A percentile compares a stretch with the other conserved stretches of the same genome.
These are phyloP conservation scores for Tipula vernalis DNA, from an alignment of 2,888 invertebrate species.

Conservation along the genomic window DNA sequence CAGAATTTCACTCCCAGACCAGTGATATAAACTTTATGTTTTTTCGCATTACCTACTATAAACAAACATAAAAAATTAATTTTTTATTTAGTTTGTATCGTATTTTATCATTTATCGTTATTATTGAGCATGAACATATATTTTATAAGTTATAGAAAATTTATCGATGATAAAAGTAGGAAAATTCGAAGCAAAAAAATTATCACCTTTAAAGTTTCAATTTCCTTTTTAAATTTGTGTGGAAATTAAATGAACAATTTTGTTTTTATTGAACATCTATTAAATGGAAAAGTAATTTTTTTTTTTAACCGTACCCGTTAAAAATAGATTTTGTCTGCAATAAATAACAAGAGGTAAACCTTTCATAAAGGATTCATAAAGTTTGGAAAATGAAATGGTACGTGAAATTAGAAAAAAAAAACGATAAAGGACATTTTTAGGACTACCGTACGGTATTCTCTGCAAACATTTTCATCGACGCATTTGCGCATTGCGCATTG, in stretches of 20 bases:
- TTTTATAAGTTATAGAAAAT: too few relatives aligned
- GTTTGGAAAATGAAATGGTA: too few relatives aligned
- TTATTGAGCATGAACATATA: not conserved
- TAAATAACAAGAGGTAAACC: not conserved
- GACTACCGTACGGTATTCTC: too few relatives aligned
- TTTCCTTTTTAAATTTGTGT: not conserved
- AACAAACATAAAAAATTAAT: not conserved
- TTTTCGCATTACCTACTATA: not conserved
- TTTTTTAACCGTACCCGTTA: not conserved
- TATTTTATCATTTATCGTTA: not conserved
- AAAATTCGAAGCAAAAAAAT: not conserved
- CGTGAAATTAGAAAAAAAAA: too few relatives aligned
- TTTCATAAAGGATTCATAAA: too few relatives aligned
- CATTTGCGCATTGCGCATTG: too few relatives aligned
- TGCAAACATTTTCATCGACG: too few relatives aligned
- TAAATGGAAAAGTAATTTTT: not conserved
- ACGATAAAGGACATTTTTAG: too few relatives aligned
- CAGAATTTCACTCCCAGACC: too few relatives aligned
- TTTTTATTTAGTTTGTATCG: not conserved
- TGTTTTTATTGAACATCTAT: not conserved
- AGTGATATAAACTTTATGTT: too few relatives aligned
- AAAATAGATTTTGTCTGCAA: not conserved
- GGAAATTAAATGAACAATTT: not conserved
- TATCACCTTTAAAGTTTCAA: not conserved
- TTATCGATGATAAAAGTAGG: not conserved